Evolutionary conservation across 2,113 vertebrate genomes (phyloP).

Genomic region (Megalops atlanticus): DNA sequence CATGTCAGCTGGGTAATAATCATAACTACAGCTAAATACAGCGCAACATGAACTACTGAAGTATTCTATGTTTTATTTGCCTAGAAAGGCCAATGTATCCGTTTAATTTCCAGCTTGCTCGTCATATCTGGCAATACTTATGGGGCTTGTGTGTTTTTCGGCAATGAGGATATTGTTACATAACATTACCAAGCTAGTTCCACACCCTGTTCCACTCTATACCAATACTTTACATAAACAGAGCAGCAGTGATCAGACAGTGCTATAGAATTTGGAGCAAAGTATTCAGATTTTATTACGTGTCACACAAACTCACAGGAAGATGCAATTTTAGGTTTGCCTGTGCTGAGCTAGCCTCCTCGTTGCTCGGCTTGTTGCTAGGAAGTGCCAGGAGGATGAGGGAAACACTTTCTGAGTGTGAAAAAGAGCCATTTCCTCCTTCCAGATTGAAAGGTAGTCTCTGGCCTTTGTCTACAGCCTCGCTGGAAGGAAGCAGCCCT

Average conservation of each 20-base stretch:
- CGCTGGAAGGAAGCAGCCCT: not conserved
- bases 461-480: not conserved
- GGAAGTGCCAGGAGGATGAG: not conserved
- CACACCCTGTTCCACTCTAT: not conserved
- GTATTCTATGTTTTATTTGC: not conserved
- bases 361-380: not conserved
- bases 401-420: not conserved
- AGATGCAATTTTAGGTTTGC: not conserved
- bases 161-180: not conserved
- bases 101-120: not conserved
- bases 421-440: not conserved
- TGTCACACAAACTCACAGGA: not conserved
- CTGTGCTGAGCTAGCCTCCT: not conserved
- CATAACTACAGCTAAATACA: not conserved
- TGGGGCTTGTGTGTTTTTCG: no score
- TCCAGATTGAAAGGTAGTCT: not conserved
- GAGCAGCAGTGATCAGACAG: not conserved
- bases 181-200: not conserved
- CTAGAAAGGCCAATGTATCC: not conserved
- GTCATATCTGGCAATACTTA: not conserved
- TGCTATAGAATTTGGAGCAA: not conserved
- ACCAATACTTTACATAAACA: no score
- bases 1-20: no score
- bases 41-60: not conserved
- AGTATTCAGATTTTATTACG: not conserved